A percentile compares a stretch with the other conserved stretches of the same genome.
Evolutionary conservation across 2,113 vertebrate species (phyloP).

Genomic region (Osmerus mordax): DNA sequence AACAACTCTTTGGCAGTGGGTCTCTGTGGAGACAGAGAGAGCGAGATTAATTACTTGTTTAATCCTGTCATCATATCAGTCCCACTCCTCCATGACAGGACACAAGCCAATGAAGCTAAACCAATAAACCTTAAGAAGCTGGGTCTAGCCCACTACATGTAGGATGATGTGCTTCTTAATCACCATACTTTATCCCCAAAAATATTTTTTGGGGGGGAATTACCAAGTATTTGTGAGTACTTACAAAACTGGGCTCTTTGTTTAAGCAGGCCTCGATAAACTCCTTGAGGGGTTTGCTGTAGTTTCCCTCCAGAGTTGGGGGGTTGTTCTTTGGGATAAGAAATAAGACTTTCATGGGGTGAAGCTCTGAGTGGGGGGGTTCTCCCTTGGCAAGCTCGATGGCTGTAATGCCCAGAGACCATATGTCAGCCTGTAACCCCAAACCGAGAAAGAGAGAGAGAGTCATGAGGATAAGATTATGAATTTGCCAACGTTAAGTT

Average conservation of each 20-base stretch:
- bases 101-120: too few species aligned
- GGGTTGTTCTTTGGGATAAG: constrained; percentile 98
- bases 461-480: too few species aligned
- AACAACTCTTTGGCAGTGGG: constrained; percentile 94
- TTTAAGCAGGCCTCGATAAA: constrained; percentile 96
- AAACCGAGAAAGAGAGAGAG: background rate
- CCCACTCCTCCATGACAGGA: too few species aligned
- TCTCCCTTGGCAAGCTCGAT: constrained; percentile 96
- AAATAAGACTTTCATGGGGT: constrained; percentile 98
- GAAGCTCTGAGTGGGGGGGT: constrained; percentile 91
- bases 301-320: constrained; percentile 92
- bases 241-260: constrained; percentile 97
- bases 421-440: constrained; percentile 88
- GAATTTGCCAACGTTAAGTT: background rate
- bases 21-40: constrained; percentile 72
- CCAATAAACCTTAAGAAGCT: too few species aligned
- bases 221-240: constrained; percentile 44
- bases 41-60: background rate
- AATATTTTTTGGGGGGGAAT: too few species aligned
- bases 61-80: too few species aligned
- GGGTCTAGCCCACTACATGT: too few species aligned
- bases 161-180: too few species aligned
- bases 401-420: constrained; percentile 96
- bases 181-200: too few species aligned
- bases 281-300: constrained; percentile 95